Evolutionary conservation across 2,797 vertebrate species (phyloP).

Genomic region (Macrochelys suwanniensis): DNA sequence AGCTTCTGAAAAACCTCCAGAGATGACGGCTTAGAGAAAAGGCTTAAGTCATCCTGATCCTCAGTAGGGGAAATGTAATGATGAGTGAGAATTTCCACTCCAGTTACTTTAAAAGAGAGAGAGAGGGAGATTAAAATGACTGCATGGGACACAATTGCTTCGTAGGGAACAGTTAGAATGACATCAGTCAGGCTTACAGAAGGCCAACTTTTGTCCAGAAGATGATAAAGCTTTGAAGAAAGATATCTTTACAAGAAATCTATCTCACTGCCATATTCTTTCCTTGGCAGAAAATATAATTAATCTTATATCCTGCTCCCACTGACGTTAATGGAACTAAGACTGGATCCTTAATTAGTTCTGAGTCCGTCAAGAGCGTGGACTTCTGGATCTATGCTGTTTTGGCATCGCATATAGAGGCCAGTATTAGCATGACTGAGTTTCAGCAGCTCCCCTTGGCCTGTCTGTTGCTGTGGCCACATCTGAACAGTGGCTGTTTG

Average conservation of each 20-base stretch:
- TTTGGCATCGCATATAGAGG: background rate
- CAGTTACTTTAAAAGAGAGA: no score
- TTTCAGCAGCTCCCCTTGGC: background rate
- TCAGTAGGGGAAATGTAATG: background rate
- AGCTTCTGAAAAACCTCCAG: background rate
- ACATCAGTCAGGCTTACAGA: background rate
- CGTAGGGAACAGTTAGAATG: background rate
- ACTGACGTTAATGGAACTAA: background rate
- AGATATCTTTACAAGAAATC: background rate
- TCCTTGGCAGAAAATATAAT: background rate
- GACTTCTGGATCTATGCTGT: background rate
- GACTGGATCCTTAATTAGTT: background rate
- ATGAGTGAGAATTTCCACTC: background rate
- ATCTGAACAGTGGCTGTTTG: background rate
- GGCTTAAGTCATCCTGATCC: background rate
- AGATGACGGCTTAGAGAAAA: background rate
- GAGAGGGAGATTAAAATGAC: background rate
- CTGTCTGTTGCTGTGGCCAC: background rate
- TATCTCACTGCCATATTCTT: background rate
- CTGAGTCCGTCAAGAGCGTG: background rate
- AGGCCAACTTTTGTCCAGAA: background rate
- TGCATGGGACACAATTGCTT: background rate
- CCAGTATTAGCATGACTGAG: background rate
- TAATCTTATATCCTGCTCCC: background rate
- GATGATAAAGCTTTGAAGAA: background rate